A percentile compares a stretch with the other conserved stretches of the same genome.
Conservation (phyloP, 92 coral and sea anemone genomes). For the Phenganax stokvisi region DNA sequence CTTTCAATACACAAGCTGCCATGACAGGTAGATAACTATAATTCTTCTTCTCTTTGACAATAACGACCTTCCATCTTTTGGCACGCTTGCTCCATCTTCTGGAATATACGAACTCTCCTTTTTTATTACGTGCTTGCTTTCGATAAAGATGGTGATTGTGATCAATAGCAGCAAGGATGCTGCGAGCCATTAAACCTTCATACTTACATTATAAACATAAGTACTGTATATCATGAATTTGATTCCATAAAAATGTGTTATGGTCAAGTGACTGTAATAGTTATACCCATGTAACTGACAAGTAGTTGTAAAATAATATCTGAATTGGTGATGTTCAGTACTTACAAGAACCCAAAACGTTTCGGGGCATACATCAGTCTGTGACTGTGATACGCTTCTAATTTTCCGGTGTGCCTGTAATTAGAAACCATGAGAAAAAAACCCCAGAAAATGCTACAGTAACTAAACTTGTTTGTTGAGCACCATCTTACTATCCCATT, state of each 20-base stretch:
- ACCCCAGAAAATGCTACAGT: neutral
- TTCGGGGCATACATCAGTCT: conserved; percentile 40
- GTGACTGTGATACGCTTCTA: conserved; percentile 41
- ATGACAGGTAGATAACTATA: conserved; percentile 16
- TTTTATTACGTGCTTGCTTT: conserved; percentile 28
- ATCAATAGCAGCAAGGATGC: conserved; percentile 33
- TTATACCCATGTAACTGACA: neutral
- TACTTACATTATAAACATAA: conserved; percentile 13
- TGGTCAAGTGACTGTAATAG: neutral
- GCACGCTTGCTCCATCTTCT: conserved; percentile 38
- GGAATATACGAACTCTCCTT: conserved; percentile 26
- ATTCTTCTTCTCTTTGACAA: conserved; percentile 29
- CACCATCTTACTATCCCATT: neutral
- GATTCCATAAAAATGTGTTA: neutral
- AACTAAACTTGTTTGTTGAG: neutral
- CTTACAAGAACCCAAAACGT: conserved; percentile 14
- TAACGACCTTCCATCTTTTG: conserved; percentile 29
- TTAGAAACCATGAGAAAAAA: neutral
- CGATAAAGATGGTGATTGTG: conserved; percentile 39
- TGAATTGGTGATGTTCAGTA: neutral
- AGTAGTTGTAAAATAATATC: neutral
- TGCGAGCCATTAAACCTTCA: conserved; percentile 32
- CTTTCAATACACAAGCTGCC: conserved; percentile 25
- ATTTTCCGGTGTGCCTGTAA: conserved; percentile 33
- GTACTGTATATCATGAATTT: neutral